These are phyloP conservation scores for Boloria euphrosyne DNA, from an alignment of 2,888 invertebrate genomes.

Conservation along the genomic window DNA sequence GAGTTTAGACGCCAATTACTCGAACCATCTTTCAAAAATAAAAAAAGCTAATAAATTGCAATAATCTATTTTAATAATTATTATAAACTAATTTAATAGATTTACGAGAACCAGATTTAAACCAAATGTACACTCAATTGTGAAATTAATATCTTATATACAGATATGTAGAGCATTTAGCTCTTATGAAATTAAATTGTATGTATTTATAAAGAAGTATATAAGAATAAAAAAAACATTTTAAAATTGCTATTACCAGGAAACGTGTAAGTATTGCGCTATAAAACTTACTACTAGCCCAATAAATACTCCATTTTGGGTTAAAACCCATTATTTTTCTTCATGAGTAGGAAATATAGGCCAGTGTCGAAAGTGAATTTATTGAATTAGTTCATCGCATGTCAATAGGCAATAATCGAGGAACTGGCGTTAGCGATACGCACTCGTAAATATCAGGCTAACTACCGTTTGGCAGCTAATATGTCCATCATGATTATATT, in stretches of 20 bases:
- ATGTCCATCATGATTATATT: slow-evolving; percentile 27
- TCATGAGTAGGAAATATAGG: slow-evolving; percentile 33
- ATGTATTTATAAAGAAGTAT: too few species aligned
- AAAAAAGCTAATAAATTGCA: neutral
- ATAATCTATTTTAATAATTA: neutral
- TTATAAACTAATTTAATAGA: too few species aligned
- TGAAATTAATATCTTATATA: too few species aligned
- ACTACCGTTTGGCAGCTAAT: slow-evolving; percentile 40
- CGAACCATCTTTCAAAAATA: slow-evolving; percentile 16
- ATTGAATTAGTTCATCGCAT: slow-evolving; percentile 41
- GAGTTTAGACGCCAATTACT: slow-evolving; percentile 60
- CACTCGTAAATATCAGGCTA: slow-evolving; percentile 31
- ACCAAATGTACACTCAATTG: too few species aligned
- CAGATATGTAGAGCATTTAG: too few species aligned
- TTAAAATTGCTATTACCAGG: slow-evolving; percentile 12
- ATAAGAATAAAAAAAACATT: slow-evolving; percentile 14
- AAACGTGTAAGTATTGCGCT: slow-evolving; percentile 2
- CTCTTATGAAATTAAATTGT: too few species aligned
- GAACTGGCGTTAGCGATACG: slow-evolving; percentile 27
- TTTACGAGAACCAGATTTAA: too few species aligned
- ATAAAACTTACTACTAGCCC: slow-evolving; percentile 19
- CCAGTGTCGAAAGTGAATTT: slow-evolving; percentile 37
- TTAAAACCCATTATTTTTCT: slow-evolving; percentile 37
- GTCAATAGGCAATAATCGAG: slow-evolving; percentile 34
- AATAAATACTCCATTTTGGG: slow-evolving; percentile 35